Evolutionary conservation across 2,888 invertebrate species (phyloP), one percentile per base, ranked within the genome.

Genomic region (Caradrina kadenii): DNA sequence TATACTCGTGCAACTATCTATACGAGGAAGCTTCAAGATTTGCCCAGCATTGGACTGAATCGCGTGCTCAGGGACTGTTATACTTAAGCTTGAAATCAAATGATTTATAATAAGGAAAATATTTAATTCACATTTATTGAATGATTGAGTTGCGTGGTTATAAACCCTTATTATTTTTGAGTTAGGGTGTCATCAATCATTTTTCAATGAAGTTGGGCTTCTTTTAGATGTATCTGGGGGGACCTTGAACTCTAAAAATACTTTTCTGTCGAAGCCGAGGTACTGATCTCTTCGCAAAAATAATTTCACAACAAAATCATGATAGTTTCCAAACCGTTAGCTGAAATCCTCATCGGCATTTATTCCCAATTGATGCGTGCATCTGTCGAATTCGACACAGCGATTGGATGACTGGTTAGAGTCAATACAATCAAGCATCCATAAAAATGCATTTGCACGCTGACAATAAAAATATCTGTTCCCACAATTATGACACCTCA

Each of bases 401-500:
- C 60, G 6, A 54, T 70, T 58, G 22, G 0, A 11, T 11, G 45
- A 64, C 55, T 59, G 22, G 55, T 79, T 66, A 50, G 49, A 65
- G 50, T 62, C 55, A 35, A 35, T 70, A 62, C 60, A 55, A 69
- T 54, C 61, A 69, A 74, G 54, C 54, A 45, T 22, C 66, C 69
- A 64, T 78, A 76, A 45, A 48, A 80, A 82, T 69, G 69, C 69
- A 84, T 84, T 76, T 78, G 73, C 73, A 73, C 63, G 61, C 76
- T 53, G 42, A 80, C 80, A 64, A 35, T 76, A 73, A 72, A 76
- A 73, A 62, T 63, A 65, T 75, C 13, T 26, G 67, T 76, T 83
- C 85, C 62, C 81, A 85, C 85, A 84, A 77, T 83, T 74, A 81
- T 76, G 63, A 76, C 79, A 77, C 75, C 26, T 79, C 68, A 60